A percentile compares a stretch with the other conserved stretches of the same genome.
These are phyloP conservation scores for Campylomormyrus tamandua DNA, from an alignment of 2,113 vertebrate genomes.

Conservation along the genomic window DNA sequence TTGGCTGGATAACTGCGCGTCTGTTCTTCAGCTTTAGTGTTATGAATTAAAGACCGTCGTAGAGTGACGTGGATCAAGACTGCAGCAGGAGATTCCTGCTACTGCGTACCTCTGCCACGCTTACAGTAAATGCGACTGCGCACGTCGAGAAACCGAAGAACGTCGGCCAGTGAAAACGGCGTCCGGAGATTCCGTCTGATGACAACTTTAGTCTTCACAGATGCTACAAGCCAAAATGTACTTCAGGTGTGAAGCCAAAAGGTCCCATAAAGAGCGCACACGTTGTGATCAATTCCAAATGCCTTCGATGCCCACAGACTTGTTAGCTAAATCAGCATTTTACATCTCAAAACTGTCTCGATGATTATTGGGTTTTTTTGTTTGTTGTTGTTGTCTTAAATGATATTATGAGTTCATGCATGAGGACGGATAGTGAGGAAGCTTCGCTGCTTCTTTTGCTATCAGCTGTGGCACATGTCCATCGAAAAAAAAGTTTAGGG, in stretches of 20 bases:
- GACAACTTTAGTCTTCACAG: neutral
- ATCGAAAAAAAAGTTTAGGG: constrained; percentile 12
- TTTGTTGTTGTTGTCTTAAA: neutral
- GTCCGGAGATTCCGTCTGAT: neutral
- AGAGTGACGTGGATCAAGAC: neutral
- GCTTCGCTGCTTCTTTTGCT: constrained; percentile 31
- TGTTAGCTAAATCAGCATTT: constrained; percentile 8
- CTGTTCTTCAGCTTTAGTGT: neutral
- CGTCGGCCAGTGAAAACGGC: neutral
- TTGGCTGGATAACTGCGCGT: neutral
- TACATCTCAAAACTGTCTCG: constrained; percentile 13
- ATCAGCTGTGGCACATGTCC: constrained; percentile 39
- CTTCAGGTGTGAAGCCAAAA: constrained; percentile 15
- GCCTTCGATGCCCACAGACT: constrained; percentile 17
- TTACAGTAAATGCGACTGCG: neutral
- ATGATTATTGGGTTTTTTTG: neutral
- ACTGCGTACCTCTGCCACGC: neutral
- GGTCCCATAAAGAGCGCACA: neutral
- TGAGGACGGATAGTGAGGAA: constrained; percentile 19
- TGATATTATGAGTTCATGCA: constrained; percentile 20
- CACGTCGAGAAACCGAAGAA: neutral
- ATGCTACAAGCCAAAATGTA: constrained; percentile 11
- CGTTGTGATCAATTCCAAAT: constrained; percentile 8
- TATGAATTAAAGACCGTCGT: neutral
- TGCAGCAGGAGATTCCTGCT: neutral